These are phyloP conservation scores for Pollenia angustigena DNA, from an alignment of 2,888 invertebrate species.

Conservation along the genomic window DNA sequence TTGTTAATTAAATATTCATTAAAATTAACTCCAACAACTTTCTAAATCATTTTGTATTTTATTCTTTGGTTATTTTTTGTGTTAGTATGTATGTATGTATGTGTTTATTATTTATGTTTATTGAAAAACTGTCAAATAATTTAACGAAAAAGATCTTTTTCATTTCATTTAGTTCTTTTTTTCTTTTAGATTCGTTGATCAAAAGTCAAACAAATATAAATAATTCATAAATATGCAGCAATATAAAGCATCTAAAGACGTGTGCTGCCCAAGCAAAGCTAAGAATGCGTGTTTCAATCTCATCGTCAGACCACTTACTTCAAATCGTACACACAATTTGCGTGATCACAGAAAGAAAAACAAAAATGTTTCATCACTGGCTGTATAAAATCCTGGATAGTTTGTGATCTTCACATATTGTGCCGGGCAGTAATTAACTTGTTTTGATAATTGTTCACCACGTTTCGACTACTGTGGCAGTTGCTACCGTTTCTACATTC, in stretches of 20 bases:
- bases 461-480: constrained; percentile 70
- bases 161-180: neutral
- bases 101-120: constrained; percentile 47
- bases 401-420: constrained; percentile 54
- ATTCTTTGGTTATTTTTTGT: neutral
- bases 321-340: constrained; percentile 35
- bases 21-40: constrained; percentile 59
- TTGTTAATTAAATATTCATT: constrained; percentile 61
- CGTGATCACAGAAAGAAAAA: constrained; percentile 45
- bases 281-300: constrained; percentile 54
- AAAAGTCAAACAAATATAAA: constrained; percentile 54
- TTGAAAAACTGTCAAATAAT: constrained; percentile 63
- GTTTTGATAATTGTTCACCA: constrained; percentile 81
- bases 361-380: constrained; percentile 27
- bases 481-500: constrained; percentile 56
- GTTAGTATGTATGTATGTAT: neutral
- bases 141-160: constrained; percentile 40
- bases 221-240: constrained; percentile 56
- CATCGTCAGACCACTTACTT: constrained; percentile 28
- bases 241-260: constrained; percentile 42
- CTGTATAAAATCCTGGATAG: constrained; percentile 41
- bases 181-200: constrained; percentile 20
- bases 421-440: constrained; percentile 78
- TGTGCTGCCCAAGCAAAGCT: constrained; percentile 46
- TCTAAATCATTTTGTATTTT: constrained; percentile 19